Evolutionary conservation across 2,888 invertebrate genomes (phyloP).

Genomic region (Seira musarum): DNA sequence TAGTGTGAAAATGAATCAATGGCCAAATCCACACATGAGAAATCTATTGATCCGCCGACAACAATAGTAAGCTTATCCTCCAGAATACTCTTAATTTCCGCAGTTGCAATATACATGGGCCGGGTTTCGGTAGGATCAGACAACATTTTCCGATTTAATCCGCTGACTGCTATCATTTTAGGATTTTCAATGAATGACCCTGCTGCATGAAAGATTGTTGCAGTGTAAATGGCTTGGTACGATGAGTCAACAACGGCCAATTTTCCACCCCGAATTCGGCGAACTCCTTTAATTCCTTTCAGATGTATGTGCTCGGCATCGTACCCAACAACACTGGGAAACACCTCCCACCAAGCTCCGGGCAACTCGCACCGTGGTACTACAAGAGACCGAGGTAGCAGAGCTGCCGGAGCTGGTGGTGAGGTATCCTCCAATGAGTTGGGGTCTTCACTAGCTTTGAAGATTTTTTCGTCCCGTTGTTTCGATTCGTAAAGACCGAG

Average conservation of each 20-base stretch:
- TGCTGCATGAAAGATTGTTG: not conserved
- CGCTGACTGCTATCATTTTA: not conserved
- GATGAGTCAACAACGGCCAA: slow-evolving; percentile 10
- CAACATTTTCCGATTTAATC: not conserved
- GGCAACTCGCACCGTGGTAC: slow-evolving; percentile 16
- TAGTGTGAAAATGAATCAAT: not conserved
- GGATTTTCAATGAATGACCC: not conserved
- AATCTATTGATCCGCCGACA: not conserved
- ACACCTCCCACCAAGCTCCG: not conserved
- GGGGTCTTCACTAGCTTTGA: not conserved
- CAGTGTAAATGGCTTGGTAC: not conserved
- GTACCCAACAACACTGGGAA: not conserved
- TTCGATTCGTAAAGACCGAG: not conserved
- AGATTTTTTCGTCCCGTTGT: not conserved
- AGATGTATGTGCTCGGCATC: not conserved
- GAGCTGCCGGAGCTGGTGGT: not conserved
- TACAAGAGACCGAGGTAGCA: not conserved
- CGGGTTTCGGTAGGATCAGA: not conserved
- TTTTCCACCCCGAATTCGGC: not conserved
- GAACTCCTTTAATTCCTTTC: not conserved
- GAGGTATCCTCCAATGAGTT: not conserved
- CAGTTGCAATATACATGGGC: not conserved
- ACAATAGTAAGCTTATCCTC: slow-evolving; percentile 3
- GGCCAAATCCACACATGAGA: not conserved
- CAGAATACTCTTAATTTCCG: not conserved